These are phyloP conservation scores for Dipodomys ordii DNA, from an alignment of 2,113 vertebrate species.

Conservation along the genomic window DNA sequence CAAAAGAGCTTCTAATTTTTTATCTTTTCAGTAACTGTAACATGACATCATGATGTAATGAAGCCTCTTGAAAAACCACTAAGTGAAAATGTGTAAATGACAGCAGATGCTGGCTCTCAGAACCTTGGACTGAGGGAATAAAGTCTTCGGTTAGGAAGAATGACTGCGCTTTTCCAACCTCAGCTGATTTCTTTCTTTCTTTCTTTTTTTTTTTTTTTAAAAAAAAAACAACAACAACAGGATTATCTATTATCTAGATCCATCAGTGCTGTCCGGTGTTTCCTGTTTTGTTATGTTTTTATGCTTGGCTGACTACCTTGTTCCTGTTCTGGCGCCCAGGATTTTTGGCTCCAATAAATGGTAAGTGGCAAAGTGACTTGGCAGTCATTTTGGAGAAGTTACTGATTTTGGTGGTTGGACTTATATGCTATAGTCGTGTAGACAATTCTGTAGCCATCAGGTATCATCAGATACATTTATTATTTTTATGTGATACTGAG, in stretches of 20 bases:
- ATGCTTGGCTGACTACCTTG: slow-evolving; percentile 97
- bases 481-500: no score
- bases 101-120: neutral
- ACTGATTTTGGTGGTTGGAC: neutral
- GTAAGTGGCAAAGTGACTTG: slow-evolving; percentile 85
- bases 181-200: slow-evolving; percentile 37
- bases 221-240: slow-evolving; percentile 82
- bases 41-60: no score
- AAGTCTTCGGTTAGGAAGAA: neutral
- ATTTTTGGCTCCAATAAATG: slow-evolving; percentile 98
- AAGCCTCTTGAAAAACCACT: slow-evolving; percentile 26
- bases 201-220: neutral
- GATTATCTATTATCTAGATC: slow-evolving; percentile 96
- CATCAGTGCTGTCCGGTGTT: slow-evolving; percentile 96
- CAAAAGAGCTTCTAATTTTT: neutral
- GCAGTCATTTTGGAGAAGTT: slow-evolving; percentile 36
- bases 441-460: neutral
- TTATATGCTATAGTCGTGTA: neutral
- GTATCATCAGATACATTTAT: neutral
- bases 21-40: neutral
- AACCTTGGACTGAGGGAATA: neutral
- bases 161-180: slow-evolving; percentile 44
- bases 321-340: slow-evolving; percentile 95
- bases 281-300: slow-evolving; percentile 96
- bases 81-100: neutral